Evolutionary conservation across 2,888 invertebrate species (phyloP).

Genomic region (Ligdia adustata): DNA sequence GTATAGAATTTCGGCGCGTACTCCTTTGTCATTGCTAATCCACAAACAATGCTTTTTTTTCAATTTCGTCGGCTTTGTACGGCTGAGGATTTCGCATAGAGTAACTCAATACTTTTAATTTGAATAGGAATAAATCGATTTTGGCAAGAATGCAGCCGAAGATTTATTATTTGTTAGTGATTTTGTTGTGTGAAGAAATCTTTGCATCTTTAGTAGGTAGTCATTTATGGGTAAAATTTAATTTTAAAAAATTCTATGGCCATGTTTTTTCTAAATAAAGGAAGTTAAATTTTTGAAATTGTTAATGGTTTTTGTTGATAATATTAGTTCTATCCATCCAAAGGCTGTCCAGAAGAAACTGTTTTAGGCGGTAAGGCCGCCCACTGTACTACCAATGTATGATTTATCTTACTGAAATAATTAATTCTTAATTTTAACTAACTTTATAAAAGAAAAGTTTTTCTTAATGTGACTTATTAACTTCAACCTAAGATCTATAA

Average conservation of each 20-base stretch:
- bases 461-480: no score
- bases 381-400: no score
- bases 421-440: no score
- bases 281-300: no score
- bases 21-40: constrained; percentile 52
- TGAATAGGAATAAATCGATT: constrained; percentile 15
- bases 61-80: constrained; percentile 30
- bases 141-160: constrained; percentile 10
- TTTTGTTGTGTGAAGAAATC: constrained; percentile 3
- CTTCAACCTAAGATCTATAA: no score
- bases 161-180: constrained; percentile 2
- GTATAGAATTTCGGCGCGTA: constrained; percentile 32
- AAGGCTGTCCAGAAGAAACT: no score
- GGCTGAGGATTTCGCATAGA: constrained; percentile 16
- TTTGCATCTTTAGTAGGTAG: constrained; percentile 3
- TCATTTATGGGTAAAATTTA: constrained; percentile 8
- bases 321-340: no score
- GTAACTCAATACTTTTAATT: constrained; percentile 42
- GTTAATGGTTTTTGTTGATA: no score
- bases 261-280: no score
- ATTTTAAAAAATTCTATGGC: background rate
- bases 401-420: no score
- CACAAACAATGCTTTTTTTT: constrained; percentile 44
- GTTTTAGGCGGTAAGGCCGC: no score
- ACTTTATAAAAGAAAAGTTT: no score